Percentiles rank a stretch among this genome's conserved stretches.
Conservation (phyloP, 2,888 invertebrate genomes). For the Magallana nippona region DNA sequence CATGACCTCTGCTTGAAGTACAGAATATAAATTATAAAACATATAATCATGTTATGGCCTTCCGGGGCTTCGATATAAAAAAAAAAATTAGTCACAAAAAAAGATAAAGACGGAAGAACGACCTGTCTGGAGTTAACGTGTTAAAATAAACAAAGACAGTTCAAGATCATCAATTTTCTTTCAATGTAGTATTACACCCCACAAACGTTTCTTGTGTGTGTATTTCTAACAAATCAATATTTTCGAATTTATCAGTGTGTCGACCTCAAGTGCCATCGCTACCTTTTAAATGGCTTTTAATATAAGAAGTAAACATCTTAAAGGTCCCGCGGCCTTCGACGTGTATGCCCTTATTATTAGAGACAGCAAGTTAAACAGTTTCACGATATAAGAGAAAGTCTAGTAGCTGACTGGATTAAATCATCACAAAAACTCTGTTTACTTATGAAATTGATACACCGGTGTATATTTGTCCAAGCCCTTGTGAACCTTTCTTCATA, state of each 20-base stretch:
- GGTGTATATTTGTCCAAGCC: too few relatives aligned
- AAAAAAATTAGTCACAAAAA: not conserved
- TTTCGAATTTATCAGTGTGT: constrained; percentile 6
- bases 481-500: too few relatives aligned
- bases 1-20: too few relatives aligned
- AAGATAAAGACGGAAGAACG: not conserved
- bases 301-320: constrained; percentile 16
- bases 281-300: not conserved
- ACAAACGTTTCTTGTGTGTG: not conserved
- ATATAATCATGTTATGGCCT: too few relatives aligned
- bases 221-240: constrained; percentile 6
- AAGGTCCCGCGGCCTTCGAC: not conserved
- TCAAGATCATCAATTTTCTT: not conserved
- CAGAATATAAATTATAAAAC: too few relatives aligned
- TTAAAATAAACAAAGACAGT: not conserved
- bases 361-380: not conserved
- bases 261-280: not conserved
- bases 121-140: not conserved
- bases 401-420: not conserved
- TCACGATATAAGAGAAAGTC: not conserved
- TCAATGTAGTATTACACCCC: not conserved
- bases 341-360: not conserved
- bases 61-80: too few relatives aligned
- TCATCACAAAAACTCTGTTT: not conserved
- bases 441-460: not conserved